These are phyloP conservation scores for Pristiophorus japonicus DNA, from an alignment of 2,113 vertebrate species.

Conservation along the genomic window DNA sequence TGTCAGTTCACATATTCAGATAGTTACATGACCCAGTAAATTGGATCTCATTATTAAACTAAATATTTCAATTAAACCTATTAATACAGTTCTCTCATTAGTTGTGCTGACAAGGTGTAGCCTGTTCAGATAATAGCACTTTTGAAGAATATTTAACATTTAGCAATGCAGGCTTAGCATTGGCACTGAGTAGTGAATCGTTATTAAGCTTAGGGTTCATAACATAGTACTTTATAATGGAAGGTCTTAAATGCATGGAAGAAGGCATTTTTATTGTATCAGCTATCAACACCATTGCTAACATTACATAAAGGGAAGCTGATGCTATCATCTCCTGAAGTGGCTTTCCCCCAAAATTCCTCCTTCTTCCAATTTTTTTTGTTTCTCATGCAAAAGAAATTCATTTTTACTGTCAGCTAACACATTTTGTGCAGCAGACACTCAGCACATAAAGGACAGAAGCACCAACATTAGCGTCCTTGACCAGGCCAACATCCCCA, in stretches of 20 bases:
- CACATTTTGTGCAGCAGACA: background rate
- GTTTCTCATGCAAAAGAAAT: background rate
- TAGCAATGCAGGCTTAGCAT: background rate
- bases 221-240: too few relatives aligned
- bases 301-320: too few relatives aligned
- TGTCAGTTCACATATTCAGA: background rate
- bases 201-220: background rate
- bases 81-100: background rate
- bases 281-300: too few relatives aligned
- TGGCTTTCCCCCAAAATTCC: background rate
- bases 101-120: background rate
- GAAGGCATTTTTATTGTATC: too few relatives aligned
- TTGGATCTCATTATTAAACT: background rate
- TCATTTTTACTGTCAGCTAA: background rate
- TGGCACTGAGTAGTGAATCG: background rate
- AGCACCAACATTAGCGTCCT: too few relatives aligned
- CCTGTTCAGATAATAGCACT: background rate
- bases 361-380: background rate
- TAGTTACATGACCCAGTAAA: background rate
- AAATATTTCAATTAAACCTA: background rate
- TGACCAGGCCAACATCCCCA: too few relatives aligned
- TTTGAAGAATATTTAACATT: background rate
- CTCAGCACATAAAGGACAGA: too few relatives aligned
- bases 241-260: too few relatives aligned
- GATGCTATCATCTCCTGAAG: background rate